A percentile compares a stretch with the other conserved stretches of the same genome.
Evolutionary conservation across 2,113 vertebrate genomes (phyloP).

Genomic region (Sialia sialis): DNA sequence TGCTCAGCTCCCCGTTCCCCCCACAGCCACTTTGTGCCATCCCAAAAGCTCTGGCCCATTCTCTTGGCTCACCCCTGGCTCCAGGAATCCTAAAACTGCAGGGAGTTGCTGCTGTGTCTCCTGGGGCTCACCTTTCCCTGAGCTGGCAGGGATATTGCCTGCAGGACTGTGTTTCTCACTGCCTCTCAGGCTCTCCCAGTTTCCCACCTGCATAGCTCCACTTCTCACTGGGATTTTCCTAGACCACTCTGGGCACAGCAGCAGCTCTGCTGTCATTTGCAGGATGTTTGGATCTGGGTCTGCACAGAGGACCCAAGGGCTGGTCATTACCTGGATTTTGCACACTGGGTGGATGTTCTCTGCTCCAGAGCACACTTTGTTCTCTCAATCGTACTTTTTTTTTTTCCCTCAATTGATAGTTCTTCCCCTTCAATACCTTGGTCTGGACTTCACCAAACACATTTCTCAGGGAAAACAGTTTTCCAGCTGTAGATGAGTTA

Average conservation of each 20-base stretch:
- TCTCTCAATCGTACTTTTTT: neutral
- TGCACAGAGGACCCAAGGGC: neutral
- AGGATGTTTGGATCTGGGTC: neutral
- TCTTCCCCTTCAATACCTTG: neutral
- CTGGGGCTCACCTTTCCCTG: neutral
- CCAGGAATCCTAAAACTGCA: neutral
- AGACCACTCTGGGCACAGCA: neutral
- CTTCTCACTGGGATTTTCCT: neutral
- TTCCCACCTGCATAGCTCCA: neutral
- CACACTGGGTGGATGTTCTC: neutral
- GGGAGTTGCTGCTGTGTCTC: neutral
- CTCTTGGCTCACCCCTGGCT: neutral
- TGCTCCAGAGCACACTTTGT: neutral
- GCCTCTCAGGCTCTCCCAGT: neutral
- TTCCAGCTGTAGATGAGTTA: neutral
- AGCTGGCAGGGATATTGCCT: neutral
- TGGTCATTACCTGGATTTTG: neutral
- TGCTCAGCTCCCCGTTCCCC: neutral
- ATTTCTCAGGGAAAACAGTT: neutral
- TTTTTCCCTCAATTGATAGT: accelerated
- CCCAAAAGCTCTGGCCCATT: neutral
- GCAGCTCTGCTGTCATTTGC: neutral
- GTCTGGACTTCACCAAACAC: neutral
- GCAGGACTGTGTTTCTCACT: accelerated
- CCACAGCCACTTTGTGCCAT: neutral